Percentiles rank a stretch among this genome's conserved stretches.
phyloP scores from a whole-genome alignment of 2,888 invertebrate genomes.

The Poecilus cupreus region DNA sequence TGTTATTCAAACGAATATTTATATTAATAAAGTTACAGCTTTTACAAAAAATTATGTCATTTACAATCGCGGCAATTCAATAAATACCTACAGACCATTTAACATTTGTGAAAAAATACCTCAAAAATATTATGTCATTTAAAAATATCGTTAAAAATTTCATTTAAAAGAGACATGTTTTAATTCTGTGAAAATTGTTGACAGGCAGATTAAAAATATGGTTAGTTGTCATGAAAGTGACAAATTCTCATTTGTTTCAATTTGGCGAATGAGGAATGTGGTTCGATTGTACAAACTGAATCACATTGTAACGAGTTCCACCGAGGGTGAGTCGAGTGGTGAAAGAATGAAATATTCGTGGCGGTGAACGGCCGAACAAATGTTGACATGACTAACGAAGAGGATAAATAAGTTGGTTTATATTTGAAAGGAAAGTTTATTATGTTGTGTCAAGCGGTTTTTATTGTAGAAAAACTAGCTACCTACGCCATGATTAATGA shows the following conservation, averaged over 20 bases:
- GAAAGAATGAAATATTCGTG: not conserved
- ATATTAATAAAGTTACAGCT: no score
- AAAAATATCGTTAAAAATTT: no score
- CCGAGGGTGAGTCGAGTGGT: not conserved
- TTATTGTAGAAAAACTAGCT: slow-evolving; percentile 33
- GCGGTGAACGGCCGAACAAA: not conserved
- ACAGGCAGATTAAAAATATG: not conserved
- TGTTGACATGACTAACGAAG: slow-evolving; percentile 34
- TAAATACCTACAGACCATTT: no score
- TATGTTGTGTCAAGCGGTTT: slow-evolving; percentile 31
- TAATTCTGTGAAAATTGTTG: not conserved
- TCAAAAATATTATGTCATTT: no score
- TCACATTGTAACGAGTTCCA: not conserved
- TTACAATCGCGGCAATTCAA: no score
- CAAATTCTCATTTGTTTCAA: slow-evolving; percentile 10
- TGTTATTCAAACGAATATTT: no score
- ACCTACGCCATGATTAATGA: slow-evolving; percentile 36
- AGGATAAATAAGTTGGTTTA: slow-evolving; percentile 42
- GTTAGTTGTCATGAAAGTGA: not conserved
- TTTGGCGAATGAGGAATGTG: slow-evolving; percentile 10
- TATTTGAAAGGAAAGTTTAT: slow-evolving; percentile 40
- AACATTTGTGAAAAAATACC: no score
- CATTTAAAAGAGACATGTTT: not conserved
- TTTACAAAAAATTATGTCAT: no score
- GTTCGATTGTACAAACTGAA: not conserved